Percentiles rank a stretch among this genome's conserved stretches.
These are phyloP conservation scores for Forbesichthys agassizii DNA, from an alignment of 2,113 vertebrate genomes.

Conservation along the genomic window DNA sequence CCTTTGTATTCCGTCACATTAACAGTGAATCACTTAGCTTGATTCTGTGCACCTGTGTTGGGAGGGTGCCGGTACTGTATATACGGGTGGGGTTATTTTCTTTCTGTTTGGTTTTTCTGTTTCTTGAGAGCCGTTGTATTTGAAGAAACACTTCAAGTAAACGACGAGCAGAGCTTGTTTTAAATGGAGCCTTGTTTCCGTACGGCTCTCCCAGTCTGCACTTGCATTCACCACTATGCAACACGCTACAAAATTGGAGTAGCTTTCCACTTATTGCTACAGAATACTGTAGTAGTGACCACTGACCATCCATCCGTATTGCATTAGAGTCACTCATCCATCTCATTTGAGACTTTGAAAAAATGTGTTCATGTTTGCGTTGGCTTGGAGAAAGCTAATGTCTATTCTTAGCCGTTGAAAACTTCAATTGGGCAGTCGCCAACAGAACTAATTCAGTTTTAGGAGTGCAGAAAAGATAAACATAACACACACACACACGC, in stretches of 20 bases:
- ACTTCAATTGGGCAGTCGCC: conserved; percentile 45
- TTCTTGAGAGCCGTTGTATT: too few species aligned
- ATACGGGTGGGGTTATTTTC: too few species aligned
- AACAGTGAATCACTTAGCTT: too few species aligned
- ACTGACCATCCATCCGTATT: not conserved
- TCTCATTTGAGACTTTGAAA: conserved; percentile 33
- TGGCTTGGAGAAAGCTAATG: conserved; percentile 53
- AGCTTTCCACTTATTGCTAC: not conserved
- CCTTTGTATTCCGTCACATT: too few species aligned
- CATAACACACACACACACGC: conserved; percentile 39
- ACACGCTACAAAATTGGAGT: not conserved
- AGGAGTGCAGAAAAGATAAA: conserved; percentile 31
- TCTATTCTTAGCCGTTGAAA: conserved; percentile 62
- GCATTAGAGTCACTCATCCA: conserved; percentile 5
- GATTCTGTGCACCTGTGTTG: too few species aligned
- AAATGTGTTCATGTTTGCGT: conserved; percentile 63
- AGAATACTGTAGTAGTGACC: not conserved
- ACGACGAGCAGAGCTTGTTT: too few species aligned
- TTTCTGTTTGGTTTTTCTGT: too few species aligned
- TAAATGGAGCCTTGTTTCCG: too few species aligned
- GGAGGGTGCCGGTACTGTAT: too few species aligned
- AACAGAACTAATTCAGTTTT: conserved; percentile 57
- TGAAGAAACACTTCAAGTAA: too few species aligned
- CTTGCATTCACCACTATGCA: too few species aligned
- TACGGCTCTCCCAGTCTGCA: too few species aligned